These are phyloP conservation scores for Sesamia inferens DNA, from an alignment of 2,888 invertebrate genomes.

Conservation along the genomic window DNA sequence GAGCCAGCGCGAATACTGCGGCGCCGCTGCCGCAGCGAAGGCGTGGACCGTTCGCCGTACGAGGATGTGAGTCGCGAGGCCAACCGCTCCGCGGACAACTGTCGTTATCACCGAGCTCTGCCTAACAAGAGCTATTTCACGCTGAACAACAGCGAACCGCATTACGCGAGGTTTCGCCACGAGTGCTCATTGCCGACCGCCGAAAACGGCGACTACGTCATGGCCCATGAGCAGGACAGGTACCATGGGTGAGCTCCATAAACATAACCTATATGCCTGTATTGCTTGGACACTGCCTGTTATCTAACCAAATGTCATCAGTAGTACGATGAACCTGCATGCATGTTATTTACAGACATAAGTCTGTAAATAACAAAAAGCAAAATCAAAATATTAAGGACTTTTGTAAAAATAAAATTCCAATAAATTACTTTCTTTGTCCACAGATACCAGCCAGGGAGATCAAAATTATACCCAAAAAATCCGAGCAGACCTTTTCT, in stretches of 20 bases:
- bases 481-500: conserved; percentile 82
- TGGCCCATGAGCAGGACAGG: conserved; percentile 82
- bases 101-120: conserved; percentile 74
- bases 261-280: conserved; percentile 71
- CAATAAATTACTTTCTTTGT: conserved; percentile 34
- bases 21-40: conserved; percentile 88
- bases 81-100: conserved; percentile 76
- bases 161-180: conserved; percentile 76
- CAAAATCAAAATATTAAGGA: conserved; percentile 6
- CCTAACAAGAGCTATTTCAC: conserved; percentile 85
- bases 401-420: conserved; percentile 18
- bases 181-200: conserved; percentile 83
- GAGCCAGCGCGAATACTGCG: conserved; percentile 84
- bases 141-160: conserved; percentile 78
- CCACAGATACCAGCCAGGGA: conserved; percentile 80
- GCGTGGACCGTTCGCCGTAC: conserved; percentile 86
- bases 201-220: conserved; percentile 86
- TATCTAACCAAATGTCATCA: conserved; percentile 40
- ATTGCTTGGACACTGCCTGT: conserved; percentile 42
- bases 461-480: conserved; percentile 80
- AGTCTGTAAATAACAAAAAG: neutral
- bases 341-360: conserved; percentile 27
- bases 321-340: conserved; percentile 21
- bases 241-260: conserved; percentile 77
- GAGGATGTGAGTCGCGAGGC: conserved; percentile 83